phyloP scores from a whole-genome alignment of 2,797 vertebrate genomes.

The Pteronotus mesoamericanus region DNA sequence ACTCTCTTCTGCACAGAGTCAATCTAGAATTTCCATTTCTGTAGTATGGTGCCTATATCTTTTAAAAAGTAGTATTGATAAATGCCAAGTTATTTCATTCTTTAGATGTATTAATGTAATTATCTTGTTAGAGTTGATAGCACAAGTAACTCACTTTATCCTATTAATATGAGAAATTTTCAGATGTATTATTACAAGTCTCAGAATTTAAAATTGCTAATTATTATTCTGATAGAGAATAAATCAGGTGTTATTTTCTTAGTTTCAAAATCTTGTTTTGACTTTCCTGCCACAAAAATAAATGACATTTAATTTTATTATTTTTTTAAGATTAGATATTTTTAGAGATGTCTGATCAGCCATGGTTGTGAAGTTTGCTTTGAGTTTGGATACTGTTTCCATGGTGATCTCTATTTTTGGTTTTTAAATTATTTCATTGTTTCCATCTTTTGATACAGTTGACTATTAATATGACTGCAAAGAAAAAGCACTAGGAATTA shows the following conservation, averaged over 20 bases:
- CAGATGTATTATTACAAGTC: background rate
- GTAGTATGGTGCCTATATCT: background rate
- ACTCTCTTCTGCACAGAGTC: background rate
- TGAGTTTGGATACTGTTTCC: background rate
- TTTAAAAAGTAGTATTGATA: background rate
- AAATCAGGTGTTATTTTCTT: background rate
- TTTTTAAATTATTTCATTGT: background rate
- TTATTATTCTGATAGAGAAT: conserved; percentile 1
- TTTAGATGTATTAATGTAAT: background rate
- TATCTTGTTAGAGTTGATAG: background rate
- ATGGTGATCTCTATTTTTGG: background rate
- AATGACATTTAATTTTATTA: background rate
- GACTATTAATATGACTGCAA: background rate
- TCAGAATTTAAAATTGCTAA: background rate
- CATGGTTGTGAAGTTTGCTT: background rate
- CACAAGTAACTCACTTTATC: background rate
- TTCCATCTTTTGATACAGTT: background rate
- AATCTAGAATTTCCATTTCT: background rate
- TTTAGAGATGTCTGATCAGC: background rate
- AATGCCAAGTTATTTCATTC: background rate
- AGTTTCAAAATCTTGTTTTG: conserved; percentile 31
- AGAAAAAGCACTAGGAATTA: background rate
- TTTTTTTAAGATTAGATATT: background rate
- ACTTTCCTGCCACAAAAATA: background rate
- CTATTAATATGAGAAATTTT: background rate